phyloP scores from a whole-genome alignment of 2,888 invertebrate genomes.

The Amaurobius ferox region DNA sequence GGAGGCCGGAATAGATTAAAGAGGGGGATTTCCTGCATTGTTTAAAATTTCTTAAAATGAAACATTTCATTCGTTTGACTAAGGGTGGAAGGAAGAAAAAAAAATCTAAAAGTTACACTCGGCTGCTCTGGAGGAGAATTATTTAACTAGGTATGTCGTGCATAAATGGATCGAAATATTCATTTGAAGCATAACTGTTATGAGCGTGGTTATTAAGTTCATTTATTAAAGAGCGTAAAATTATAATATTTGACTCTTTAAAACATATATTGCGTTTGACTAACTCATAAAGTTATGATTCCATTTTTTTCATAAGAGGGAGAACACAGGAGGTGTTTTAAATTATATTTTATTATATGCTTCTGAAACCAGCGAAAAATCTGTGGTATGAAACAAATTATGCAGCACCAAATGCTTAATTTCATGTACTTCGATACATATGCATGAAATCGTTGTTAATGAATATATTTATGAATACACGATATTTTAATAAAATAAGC shows the following conservation, averaged over 20 bases:
- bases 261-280: conserved; percentile 1
- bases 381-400: conserved; percentile 6
- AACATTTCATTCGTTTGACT: conserved; percentile 20
- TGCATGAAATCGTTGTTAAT: conserved; percentile 6
- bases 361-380: neutral
- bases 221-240: conserved; percentile 16
- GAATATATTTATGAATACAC: conserved; percentile 1
- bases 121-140: conserved; percentile 5
- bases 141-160: neutral
- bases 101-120: conserved; percentile 12
- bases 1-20: conserved; percentile 48
- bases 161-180: neutral
- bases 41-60: conserved; percentile 54
- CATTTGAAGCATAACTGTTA: conserved; percentile 7
- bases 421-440: neutral
- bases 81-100: too few species aligned
- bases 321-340: neutral
- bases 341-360: conserved; percentile 4
- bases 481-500: neutral
- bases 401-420: neutral
- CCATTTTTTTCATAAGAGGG: neutral
- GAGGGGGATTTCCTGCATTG: conserved; percentile 42
- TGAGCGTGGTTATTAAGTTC: conserved; percentile 2
- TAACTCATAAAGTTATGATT: conserved; percentile 10
- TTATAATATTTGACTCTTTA: conserved; percentile 10